phyloP scores from a whole-genome alignment of 2,113 vertebrate genomes.

The Urocitellus parryii region DNA sequence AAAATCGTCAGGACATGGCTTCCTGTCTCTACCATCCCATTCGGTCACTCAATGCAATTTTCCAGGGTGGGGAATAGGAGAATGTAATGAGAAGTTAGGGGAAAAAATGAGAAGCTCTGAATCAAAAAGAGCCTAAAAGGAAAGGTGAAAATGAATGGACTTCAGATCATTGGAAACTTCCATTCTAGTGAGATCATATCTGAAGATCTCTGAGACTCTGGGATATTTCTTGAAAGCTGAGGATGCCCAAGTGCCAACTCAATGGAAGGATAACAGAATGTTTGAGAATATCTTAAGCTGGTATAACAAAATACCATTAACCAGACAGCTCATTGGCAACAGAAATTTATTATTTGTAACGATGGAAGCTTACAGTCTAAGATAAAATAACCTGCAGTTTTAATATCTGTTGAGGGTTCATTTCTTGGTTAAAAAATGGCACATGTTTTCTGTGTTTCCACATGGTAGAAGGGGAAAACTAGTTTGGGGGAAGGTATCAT shows the following conservation, averaged over 20 bases:
- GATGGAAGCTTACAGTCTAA: not conserved
- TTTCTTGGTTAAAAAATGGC: not conserved
- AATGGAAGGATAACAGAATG: not conserved
- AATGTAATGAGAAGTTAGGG: not conserved
- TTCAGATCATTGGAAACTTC: not conserved
- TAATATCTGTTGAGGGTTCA: not conserved
- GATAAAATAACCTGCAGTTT: not conserved
- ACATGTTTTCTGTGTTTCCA: not conserved
- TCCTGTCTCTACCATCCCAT: not conserved
- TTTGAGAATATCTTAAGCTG: not conserved
- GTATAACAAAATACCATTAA: not conserved
- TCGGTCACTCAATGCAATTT: too few species aligned
- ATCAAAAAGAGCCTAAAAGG: not conserved
- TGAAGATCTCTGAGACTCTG: not conserved
- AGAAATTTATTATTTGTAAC: not conserved
- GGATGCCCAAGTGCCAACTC: too few species aligned
- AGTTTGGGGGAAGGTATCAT: not conserved
- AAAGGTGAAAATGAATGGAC: not conserved
- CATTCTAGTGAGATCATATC: not conserved
- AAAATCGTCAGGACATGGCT: not conserved
- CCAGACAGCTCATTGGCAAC: not conserved
- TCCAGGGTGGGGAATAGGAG: rapidly evolving
- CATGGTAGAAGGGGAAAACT: not conserved
- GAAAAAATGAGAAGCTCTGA: not conserved
- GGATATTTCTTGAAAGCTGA: not conserved